Evolutionary conservation across 2,888 invertebrate species (phyloP), one percentile per base, ranked within the genome.

Genomic region (Philopedon plagiatum): DNA sequence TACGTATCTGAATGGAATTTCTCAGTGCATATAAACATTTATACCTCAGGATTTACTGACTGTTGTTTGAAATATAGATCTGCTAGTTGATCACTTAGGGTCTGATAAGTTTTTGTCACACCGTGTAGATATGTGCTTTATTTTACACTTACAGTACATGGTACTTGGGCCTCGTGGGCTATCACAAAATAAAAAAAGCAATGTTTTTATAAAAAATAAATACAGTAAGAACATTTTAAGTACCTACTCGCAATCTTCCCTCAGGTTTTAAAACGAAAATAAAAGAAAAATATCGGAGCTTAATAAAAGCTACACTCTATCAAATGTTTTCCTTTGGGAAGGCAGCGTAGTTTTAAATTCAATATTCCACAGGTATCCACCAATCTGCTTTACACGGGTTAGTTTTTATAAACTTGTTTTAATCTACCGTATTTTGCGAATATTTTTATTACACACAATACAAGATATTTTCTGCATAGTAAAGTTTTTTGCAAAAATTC

Each of bases 251-350:
- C 8, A 19, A 44, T 19, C 19, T 19, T 44, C 19, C 44, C 19
- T 44, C 19, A 44, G 19, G 44, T 44, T 19, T 26, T 26, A 21
- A 26, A 49, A 26, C 5, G n/a, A 49, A 26, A 49, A 49, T 23
- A 26, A 26, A 49, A 26, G 46, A n/a, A 23, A 44, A 13, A 29
- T 54, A 29, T 9, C 5, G 13, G 15, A 29, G 29, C 13, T 29
- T 54, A 65, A 56, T 54, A 65, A 65, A 65, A 54, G 39, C 39
- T 39, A 65, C 56, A 65, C 56, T 44, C 19, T 65, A 65, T 65
- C 56, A 44, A 39, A 29, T 26, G 18, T 56, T 56, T 65, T 41
- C 64, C 64, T 13, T 32, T 15, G 64, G 56, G 64, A 62, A 18
- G 37, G 26, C 13, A 15, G 18, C 32, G 61, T 19, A 61, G 39